These are phyloP conservation scores for Tholera decimalis DNA, from an alignment of 2,888 invertebrate genomes.

Conservation along the genomic window DNA sequence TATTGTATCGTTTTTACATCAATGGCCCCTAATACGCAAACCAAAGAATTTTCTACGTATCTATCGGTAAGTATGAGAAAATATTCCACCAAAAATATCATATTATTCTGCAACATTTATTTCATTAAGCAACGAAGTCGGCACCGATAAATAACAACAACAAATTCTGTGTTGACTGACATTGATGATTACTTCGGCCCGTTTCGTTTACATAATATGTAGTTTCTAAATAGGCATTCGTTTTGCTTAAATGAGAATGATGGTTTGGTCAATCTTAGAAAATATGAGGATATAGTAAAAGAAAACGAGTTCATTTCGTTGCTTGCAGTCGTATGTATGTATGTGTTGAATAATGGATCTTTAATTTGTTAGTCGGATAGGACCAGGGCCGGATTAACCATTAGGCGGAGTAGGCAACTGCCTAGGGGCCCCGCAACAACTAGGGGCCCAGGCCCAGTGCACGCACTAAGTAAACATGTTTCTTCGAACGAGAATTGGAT, in stretches of 20 bases:
- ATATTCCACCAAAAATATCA: constrained; percentile 28
- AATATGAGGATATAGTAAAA: constrained; percentile 5
- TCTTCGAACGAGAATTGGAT: too few relatives aligned
- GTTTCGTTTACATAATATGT: constrained; percentile 35
- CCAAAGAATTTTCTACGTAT: constrained; percentile 2
- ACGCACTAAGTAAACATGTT: too few relatives aligned
- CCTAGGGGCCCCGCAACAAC: too few relatives aligned
- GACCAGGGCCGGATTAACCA: too few relatives aligned
- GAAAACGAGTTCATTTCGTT: not conserved
- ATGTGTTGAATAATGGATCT: too few relatives aligned
- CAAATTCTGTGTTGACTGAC: constrained; percentile 37
- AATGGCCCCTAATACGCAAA: constrained; percentile 16
- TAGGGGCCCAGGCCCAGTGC: too few relatives aligned
- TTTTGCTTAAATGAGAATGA: constrained; percentile 10
- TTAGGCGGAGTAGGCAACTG: too few relatives aligned
- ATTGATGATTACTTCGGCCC: constrained; percentile 43
- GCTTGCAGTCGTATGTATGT: not conserved
- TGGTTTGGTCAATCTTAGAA: constrained; percentile 13
- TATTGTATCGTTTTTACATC: constrained; percentile 55
- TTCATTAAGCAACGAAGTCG: constrained; percentile 36
- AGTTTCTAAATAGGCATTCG: constrained; percentile 25
- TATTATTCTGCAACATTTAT: constrained; percentile 37
- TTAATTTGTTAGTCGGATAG: not conserved
- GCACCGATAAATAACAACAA: constrained; percentile 56
- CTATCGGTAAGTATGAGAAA: constrained; percentile 8